Conservation (phyloP, 2,797 vertebrate species). For the Apodemus agrarius region DNA sequence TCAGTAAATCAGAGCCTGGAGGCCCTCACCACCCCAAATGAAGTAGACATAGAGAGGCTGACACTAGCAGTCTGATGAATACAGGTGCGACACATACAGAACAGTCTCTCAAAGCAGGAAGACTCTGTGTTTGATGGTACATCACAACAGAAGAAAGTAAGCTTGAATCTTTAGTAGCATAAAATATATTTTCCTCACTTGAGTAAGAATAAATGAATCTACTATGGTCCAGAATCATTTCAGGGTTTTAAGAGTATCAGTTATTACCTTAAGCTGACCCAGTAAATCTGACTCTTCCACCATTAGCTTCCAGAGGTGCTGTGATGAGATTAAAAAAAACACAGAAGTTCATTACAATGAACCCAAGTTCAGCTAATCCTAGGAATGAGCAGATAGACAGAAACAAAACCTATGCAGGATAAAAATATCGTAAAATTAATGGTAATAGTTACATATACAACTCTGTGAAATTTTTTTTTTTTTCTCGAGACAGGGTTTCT, state of each 20-base stretch:
- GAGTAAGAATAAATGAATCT: not conserved
- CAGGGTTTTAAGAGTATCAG: conserved; percentile 57
- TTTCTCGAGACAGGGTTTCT: no score
- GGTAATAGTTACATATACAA: not conserved
- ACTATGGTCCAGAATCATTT: not conserved
- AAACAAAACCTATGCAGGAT: not conserved
- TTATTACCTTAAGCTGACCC: conserved; percentile 96
- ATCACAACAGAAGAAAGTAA: conserved; percentile 6
- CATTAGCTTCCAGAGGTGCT: conserved; percentile 99
- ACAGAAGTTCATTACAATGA: conserved; percentile 47
- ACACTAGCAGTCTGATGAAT: conserved; percentile 6
- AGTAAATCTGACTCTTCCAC: conserved; percentile 97
- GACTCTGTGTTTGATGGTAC: conserved; percentile 26
- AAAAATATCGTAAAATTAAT: not conserved
- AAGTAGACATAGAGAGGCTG: conserved; percentile 12
- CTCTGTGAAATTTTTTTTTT: not conserved
- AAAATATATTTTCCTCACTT: not conserved
- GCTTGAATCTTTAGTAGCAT: conserved; percentile 24
- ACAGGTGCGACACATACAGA: not conserved
- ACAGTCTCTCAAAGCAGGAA: not conserved
- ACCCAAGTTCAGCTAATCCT: not conserved
- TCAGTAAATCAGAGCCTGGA: conserved; percentile 37
- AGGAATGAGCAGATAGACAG: not conserved
- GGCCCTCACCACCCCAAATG: not conserved
- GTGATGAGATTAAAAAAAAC: conserved; percentile 63